Conservation (phyloP, 2,888 invertebrate species). For the Clanis bilineata region DNA sequence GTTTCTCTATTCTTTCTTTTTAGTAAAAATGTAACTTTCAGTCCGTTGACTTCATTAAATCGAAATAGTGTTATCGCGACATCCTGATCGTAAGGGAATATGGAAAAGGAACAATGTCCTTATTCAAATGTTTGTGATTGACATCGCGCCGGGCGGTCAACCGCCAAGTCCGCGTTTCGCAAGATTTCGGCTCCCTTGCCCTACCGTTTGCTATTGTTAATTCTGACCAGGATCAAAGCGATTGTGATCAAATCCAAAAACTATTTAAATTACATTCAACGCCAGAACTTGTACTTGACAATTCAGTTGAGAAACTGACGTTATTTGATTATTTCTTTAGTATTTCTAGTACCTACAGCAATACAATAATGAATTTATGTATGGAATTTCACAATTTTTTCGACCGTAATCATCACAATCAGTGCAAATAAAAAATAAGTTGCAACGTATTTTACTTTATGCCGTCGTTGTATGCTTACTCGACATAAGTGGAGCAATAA, state of each 20-base stretch:
- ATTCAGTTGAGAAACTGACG: constrained; percentile 63
- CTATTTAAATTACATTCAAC: constrained; percentile 64
- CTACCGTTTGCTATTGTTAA: constrained; percentile 61
- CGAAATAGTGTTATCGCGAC: constrained; percentile 67
- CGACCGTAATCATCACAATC: not conserved
- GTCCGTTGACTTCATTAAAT: constrained; percentile 66
- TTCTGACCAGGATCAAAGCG: constrained; percentile 70
- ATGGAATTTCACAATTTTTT: not conserved
- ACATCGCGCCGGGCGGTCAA: constrained; percentile 79
- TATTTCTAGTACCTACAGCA: not conserved
- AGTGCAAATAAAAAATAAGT: not conserved
- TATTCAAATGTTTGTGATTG: constrained; percentile 79
- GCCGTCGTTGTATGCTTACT: no score
- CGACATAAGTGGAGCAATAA: not conserved
- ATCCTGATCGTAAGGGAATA: constrained; percentile 72
- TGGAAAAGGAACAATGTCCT: constrained; percentile 67
- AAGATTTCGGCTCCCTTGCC: constrained; percentile 47
- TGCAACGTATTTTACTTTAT: not conserved
- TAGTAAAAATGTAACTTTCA: constrained; percentile 62
- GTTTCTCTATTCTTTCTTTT: constrained; percentile 47
- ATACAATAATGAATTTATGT: not conserved
- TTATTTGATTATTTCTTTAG: constrained; percentile 34
- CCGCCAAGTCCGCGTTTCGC: constrained; percentile 41
- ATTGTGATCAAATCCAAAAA: constrained; percentile 67
- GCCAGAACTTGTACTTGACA: constrained; percentile 45